Evolutionary conservation across 2,113 vertebrate species (phyloP).

Genomic region (Garra rufa): DNA sequence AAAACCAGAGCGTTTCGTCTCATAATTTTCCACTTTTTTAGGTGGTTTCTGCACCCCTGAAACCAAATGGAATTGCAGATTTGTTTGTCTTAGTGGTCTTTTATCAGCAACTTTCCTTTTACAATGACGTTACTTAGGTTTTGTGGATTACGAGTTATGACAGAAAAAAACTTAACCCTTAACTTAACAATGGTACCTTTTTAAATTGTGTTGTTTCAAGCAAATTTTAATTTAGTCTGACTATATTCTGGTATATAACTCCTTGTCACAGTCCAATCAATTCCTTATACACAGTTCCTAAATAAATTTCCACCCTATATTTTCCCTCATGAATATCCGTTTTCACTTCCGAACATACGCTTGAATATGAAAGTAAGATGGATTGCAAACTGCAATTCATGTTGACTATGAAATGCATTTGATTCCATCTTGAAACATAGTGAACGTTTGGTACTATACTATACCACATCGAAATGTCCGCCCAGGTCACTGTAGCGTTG

Average conservation of each 20-base stretch:
- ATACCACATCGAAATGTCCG: constrained; percentile 6
- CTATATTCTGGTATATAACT: not conserved
- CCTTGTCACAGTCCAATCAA: not conserved
- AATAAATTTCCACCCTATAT: not conserved
- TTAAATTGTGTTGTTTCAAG: not conserved
- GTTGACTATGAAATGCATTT: not conserved
- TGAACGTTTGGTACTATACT: not conserved
- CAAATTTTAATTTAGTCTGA: not conserved
- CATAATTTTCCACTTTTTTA: too few relatives aligned
- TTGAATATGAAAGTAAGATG: not conserved
- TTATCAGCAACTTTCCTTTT: not conserved
- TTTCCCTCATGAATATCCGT: not conserved
- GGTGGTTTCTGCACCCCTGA: not conserved
- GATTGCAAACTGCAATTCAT: not conserved
- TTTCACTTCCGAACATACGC: not conserved
- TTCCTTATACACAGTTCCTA: not conserved
- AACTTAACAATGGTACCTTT: too few relatives aligned
- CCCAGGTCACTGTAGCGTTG: constrained; percentile 34
- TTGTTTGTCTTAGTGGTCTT: too few relatives aligned
- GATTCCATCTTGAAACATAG: constrained; percentile 14
- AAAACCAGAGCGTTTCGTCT: too few relatives aligned
- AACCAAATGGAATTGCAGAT: not conserved
- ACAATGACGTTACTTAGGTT: not conserved
- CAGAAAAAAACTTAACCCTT: too few relatives aligned
- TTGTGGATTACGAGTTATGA: too few relatives aligned